phyloP scores from a whole-genome alignment of 2,113 vertebrate genomes.

The Bucco capensis region DNA sequence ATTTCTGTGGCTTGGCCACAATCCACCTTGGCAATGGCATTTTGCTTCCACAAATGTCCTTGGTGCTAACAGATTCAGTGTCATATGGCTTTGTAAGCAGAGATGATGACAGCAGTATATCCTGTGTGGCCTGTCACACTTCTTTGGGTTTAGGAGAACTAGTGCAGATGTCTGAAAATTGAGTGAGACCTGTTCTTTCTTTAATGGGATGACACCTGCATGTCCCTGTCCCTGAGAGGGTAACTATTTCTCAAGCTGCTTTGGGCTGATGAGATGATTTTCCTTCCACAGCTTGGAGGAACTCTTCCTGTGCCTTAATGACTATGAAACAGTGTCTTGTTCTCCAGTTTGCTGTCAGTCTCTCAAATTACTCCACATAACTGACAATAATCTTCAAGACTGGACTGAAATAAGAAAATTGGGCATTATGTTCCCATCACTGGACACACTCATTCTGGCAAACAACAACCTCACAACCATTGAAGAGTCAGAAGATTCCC shows the following conservation, averaged over 20 bases:
- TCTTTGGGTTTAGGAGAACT: not conserved
- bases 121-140: fast-evolving
- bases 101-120: not conserved
- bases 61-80: not conserved
- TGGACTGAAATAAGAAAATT: constrained; percentile 94
- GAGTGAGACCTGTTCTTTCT: not conserved
- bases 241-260: not conserved
- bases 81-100: not conserved
- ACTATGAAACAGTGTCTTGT: constrained; percentile 86
- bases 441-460: constrained; percentile 88
- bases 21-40: not conserved
- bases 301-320: constrained; percentile 97
- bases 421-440: constrained; percentile 88
- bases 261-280: not conserved
- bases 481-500: constrained; percentile 80
- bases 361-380: constrained; percentile 93
- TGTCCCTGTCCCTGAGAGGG: not conserved
- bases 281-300: constrained; percentile 87
- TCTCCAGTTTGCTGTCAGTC: constrained; percentile 85
- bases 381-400: constrained; percentile 92
- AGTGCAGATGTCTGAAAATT: not conserved
- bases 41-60: not conserved
- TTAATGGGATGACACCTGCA: not conserved
- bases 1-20: not conserved
- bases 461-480: constrained; percentile 89